phyloP scores from a whole-genome alignment of 2,797 vertebrate species.

The Acanthiza pusilla region DNA sequence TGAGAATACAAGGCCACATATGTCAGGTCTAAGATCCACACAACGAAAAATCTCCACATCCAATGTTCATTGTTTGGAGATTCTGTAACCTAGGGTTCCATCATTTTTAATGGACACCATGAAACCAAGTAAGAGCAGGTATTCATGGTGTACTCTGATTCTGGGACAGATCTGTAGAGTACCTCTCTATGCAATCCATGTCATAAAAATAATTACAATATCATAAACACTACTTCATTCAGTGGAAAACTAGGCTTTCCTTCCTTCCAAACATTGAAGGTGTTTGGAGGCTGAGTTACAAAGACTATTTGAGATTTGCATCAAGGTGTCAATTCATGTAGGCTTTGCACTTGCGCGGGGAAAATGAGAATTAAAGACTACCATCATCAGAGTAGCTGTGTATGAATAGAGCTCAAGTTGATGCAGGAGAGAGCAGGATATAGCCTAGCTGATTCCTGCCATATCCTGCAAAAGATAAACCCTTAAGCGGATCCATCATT shows the following conservation, averaged over 20 bases:
- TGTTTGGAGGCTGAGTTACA: neutral
- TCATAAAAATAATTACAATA: neutral
- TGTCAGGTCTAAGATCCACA: neutral
- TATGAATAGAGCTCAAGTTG: neutral
- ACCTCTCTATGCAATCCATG: neutral
- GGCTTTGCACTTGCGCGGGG: neutral
- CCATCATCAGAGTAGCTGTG: neutral
- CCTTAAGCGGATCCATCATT: slow-evolving; percentile 47
- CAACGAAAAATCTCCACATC: neutral
- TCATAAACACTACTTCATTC: neutral
- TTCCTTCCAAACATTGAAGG: neutral
- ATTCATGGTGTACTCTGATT: neutral
- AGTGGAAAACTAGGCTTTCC: neutral
- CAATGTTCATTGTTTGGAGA: neutral
- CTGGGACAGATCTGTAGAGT: neutral
- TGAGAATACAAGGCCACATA: neutral
- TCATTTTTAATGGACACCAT: neutral
- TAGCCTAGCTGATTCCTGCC: slow-evolving; percentile 3
- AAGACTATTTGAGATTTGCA: neutral
- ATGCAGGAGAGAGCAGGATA: neutral
- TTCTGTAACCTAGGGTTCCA: neutral
- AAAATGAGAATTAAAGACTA: neutral
- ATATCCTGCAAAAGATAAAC: neutral
- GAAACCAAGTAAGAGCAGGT: neutral
- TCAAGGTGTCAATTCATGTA: neutral